Conservation (phyloP, 2,113 vertebrate species). For the Zosterops borbonicus region DNA sequence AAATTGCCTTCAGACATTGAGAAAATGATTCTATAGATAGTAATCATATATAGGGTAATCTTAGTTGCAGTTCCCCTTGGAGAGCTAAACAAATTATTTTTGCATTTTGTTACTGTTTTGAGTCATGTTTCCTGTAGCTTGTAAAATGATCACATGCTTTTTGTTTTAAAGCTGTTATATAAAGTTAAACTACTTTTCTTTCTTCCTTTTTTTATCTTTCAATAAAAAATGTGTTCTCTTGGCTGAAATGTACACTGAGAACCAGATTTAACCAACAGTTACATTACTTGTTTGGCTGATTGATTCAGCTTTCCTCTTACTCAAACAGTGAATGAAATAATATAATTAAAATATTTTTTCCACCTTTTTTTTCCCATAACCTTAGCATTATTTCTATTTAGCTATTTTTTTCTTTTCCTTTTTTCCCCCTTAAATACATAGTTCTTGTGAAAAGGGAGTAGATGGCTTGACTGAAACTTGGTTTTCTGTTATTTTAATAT, state of each 20-base stretch:
- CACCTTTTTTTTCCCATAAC: neutral
- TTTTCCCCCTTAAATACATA: neutral
- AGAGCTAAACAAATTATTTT: neutral
- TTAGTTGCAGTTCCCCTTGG: neutral
- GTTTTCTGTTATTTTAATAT: neutral
- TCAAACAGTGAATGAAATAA: neutral
- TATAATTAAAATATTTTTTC: neutral
- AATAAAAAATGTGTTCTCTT: neutral
- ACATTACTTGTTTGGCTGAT: neutral
- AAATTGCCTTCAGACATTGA: neutral
- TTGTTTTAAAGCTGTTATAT: neutral
- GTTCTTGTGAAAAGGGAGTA: neutral
- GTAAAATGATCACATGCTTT: neutral
- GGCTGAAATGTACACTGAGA: neutral
- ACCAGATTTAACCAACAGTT: neutral
- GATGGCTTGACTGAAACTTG: neutral
- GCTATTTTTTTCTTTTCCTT: accelerated
- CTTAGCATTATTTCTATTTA: neutral
- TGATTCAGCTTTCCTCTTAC: neutral
- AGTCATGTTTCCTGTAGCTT: neutral
- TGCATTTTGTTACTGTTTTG: neutral
- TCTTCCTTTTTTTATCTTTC: neutral
- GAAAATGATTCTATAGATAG: neutral
- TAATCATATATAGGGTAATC: neutral
- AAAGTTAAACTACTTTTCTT: neutral